Base-by-base conservation (phyloP, 2,888 invertebrate genomes). In the Hyposoter didymator region DNA sequence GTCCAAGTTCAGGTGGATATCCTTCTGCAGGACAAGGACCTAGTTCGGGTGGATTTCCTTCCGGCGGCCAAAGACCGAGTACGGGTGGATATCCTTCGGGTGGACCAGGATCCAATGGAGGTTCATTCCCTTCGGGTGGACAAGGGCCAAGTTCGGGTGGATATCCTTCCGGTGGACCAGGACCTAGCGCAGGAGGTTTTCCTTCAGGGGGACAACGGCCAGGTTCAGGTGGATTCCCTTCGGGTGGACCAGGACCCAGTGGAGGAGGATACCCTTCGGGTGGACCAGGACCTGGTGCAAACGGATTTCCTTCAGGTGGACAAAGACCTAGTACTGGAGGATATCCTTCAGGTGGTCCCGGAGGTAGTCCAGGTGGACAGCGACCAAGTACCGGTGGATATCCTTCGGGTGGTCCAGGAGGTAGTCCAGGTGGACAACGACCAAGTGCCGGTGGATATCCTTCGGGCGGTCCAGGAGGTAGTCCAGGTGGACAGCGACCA, bases 21-120 rank as follows among this genome's bases (percentile, higher is more conserved):
- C 91, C 92, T 1, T 88, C 89, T 6, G 89, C 88, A 55, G 83
- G 89, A 22, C 90, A 70, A 10, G 67, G 80, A 14, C 90, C 28
- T 82, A 90, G 35, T 75, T 88, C 85, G 88, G 91, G 47, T 17
- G 47, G 72, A 88, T 91, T 82, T 84, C 87, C 88, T 12, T 80
- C 84, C 0, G 87, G 88, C 52, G 88, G 84, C 22, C 87, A 84
- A 70, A 83, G 88, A 55, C 83, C 88, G 35, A 84, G 89, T 84
- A 39, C 83, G 32, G 74, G 87, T 14, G 88, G 89, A 22, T 84
- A 82, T 12, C 88, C 85, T 45, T 70, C 81, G 14, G 83, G 84
- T 17, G 73, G 83, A 17, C 86, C 78, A 62, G 66, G 81, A 10
- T 84, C 87, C 22, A 72, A 88, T 72, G 84, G 19, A 4, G 64